Conservation (phyloP, 2,113 vertebrate genomes). For the Rhynchomys soricoides region DNA sequence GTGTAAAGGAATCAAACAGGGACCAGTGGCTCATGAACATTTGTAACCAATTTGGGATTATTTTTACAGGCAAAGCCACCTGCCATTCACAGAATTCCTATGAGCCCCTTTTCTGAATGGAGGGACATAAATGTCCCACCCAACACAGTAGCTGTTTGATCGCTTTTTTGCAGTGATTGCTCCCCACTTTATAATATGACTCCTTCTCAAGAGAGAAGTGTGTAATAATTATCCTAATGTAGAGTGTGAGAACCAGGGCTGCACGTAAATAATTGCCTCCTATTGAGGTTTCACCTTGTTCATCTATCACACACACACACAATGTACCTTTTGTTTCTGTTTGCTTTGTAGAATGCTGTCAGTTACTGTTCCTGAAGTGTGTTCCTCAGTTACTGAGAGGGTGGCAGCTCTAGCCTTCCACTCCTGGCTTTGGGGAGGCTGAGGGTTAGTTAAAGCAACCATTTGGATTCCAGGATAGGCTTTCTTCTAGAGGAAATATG, state of each 20-base stretch:
- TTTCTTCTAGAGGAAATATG: background rate
- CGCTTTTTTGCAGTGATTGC: background rate
- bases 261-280: slow-evolving; percentile 25
- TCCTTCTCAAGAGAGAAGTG: background rate
- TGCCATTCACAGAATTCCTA: background rate
- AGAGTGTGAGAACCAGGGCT: background rate
- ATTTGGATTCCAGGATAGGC: background rate
- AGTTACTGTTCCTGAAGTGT: background rate
- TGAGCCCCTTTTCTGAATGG: slow-evolving; percentile 21
- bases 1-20: background rate
- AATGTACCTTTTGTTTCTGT: background rate
- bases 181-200: background rate
- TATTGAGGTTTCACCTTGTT: background rate
- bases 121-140: background rate
- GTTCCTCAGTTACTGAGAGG: background rate
- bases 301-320: background rate
- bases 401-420: background rate
- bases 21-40: background rate
- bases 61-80: background rate
- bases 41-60: background rate
- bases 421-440: background rate
- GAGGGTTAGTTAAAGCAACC: background rate
- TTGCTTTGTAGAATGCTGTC: background rate
- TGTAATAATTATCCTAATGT: background rate
- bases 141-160: background rate